Conservation (phyloP, 2,888 invertebrate species). For the Eumacrocentrus americanus region DNA sequence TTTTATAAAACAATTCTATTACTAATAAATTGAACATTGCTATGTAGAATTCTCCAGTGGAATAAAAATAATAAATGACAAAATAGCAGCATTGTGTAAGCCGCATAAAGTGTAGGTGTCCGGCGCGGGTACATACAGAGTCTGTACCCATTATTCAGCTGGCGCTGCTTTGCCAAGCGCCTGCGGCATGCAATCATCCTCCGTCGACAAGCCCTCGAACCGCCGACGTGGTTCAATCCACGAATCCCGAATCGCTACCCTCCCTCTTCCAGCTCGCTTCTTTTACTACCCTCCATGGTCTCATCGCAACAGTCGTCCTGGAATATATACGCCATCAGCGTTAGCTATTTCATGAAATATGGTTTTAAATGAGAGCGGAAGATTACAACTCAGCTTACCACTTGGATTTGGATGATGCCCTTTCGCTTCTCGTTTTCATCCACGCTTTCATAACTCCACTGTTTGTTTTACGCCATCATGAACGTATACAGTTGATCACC, state of each 20-base stretch:
- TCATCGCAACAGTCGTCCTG: not conserved
- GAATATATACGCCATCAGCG: not conserved
- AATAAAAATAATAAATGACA: not conserved
- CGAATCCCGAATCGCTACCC: slow-evolving; percentile 42
- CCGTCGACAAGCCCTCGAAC: slow-evolving; percentile 42
- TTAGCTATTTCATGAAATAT: slow-evolving; percentile 46
- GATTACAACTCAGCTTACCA: slow-evolving; percentile 51
- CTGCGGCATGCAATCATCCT: slow-evolving; percentile 52
- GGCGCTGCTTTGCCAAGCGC: slow-evolving; percentile 41
- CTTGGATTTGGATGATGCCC: slow-evolving; percentile 43
- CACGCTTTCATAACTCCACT: not conserved
- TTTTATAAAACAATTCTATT: no score
- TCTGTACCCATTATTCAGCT: slow-evolving; percentile 28
- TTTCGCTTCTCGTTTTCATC: slow-evolving; percentile 1
- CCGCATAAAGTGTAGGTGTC: slow-evolving; percentile 30
- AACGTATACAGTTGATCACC: no score
- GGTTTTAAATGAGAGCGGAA: slow-evolving; percentile 51
- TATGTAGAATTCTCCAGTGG: not conserved
- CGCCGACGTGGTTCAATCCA: slow-evolving; percentile 33
- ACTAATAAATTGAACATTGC: no score
- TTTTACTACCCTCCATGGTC: no score
- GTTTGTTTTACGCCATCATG: not conserved
- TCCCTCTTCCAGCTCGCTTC: slow-evolving; percentile 7
- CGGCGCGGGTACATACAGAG: slow-evolving; percentile 1
- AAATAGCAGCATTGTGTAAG: slow-evolving; percentile 29